These are phyloP conservation scores for Tetramorium parvispinum DNA, from an alignment of 1,140 invertebrate species.

Conservation along the genomic window DNA sequence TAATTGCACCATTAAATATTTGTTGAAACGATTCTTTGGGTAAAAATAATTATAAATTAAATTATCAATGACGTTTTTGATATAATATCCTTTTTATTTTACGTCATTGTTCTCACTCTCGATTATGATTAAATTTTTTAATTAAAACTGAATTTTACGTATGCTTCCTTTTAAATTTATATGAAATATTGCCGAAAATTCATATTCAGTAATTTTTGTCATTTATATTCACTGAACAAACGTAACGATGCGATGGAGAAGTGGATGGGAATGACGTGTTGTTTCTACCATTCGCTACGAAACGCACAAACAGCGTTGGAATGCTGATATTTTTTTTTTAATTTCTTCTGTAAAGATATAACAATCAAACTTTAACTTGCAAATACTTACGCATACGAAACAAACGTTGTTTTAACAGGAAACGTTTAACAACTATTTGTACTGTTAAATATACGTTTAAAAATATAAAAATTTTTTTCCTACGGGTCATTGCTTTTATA, in stretches of 20 bases:
- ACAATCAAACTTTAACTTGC: slow-evolving; percentile 14
- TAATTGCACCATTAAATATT: slow-evolving; percentile 6
- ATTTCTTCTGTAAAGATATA: slow-evolving; percentile 19
- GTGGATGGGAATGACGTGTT: slow-evolving; percentile 43
- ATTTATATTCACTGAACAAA: slow-evolving; percentile 47
- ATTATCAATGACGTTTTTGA: slow-evolving; percentile 4
- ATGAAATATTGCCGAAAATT: slow-evolving; percentile 46
- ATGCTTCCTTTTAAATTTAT: slow-evolving; percentile 13
- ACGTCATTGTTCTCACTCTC: background rate
- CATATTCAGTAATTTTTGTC: slow-evolving; percentile 17
- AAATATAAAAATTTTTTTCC: background rate
- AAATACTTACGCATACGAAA: slow-evolving; percentile 9
- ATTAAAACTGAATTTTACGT: slow-evolving; percentile 23
- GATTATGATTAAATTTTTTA: slow-evolving; percentile 33
- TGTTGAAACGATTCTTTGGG: background rate
- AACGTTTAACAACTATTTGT: background rate
- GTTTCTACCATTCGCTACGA: background rate
- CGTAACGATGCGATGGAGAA: slow-evolving; percentile 1
- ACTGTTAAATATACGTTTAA: background rate
- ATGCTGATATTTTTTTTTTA: slow-evolving; percentile 4
- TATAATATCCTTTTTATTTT: slow-evolving; percentile 2
- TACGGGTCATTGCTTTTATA: slow-evolving; percentile 2
- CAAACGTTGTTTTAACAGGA: slow-evolving; percentile 12
- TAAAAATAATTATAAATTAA: slow-evolving; percentile 12
- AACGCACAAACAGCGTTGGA: slow-evolving; percentile 27